Evolutionary conservation across 2,797 vertebrate species (phyloP).

Genomic region (Phataginus tetradactyla): DNA sequence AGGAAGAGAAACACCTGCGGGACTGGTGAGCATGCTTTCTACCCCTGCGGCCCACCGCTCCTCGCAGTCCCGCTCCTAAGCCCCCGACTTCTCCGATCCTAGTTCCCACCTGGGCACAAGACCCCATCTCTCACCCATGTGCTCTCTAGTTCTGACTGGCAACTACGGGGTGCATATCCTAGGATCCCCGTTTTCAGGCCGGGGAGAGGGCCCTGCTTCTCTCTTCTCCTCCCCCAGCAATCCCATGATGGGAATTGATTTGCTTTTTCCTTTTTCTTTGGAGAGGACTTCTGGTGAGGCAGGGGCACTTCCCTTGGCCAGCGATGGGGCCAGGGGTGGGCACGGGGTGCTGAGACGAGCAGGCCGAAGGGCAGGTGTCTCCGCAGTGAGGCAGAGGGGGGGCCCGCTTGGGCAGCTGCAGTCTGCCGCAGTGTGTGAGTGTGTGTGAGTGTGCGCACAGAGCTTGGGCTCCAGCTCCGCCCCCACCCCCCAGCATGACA

Average conservation of each 20-base stretch:
- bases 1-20: background rate
- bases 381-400: slow-evolving; percentile 67
- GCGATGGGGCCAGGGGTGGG: background rate
- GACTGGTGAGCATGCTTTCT: background rate
- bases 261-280: slow-evolving; percentile 12
- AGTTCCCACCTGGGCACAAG: background rate
- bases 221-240: background rate
- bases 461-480: slow-evolving; percentile 75
- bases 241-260: background rate
- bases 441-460: slow-evolving; percentile 74
- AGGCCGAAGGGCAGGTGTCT: slow-evolving; percentile 78
- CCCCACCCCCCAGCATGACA: slow-evolving; percentile 81
- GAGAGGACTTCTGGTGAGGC: background rate
- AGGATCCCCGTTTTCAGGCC: background rate
- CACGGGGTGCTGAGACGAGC: slow-evolving; percentile 23
- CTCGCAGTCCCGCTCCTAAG: background rate
- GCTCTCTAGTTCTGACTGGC: background rate
- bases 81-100: background rate
- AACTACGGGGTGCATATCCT: background rate
- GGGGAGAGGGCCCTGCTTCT: slow-evolving; percentile 1
- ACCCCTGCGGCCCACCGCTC: background rate
- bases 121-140: background rate
- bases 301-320: background rate
- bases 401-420: slow-evolving; percentile 72
- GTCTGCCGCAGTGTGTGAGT: slow-evolving; percentile 80